Evolutionary conservation across 1,140 invertebrate species (phyloP).

Genomic region (Leptopilina clavipes): DNA sequence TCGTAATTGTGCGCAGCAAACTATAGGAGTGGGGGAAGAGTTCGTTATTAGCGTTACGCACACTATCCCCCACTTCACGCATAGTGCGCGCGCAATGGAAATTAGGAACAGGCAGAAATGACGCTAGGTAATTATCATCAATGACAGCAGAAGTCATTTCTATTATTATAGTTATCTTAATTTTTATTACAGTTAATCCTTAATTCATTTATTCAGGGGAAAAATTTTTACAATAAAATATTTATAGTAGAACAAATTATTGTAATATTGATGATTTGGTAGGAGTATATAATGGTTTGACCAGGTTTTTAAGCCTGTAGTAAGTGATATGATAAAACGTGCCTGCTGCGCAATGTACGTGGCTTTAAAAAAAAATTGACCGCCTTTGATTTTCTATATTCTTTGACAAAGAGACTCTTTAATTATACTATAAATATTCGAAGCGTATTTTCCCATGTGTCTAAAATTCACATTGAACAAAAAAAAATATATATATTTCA

Average conservation of each 20-base stretch:
- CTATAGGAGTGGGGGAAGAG: too few species aligned
- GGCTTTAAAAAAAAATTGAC: constrained; percentile 63
- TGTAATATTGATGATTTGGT: constrained; percentile 56
- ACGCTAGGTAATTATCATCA: too few species aligned
- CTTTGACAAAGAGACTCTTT: constrained; percentile 59
- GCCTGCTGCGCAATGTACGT: constrained; percentile 71
- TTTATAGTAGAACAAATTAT: constrained; percentile 48
- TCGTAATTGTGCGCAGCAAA: too few species aligned
- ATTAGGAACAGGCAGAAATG: too few species aligned
- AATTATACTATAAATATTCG: constrained; percentile 52
- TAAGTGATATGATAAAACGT: constrained; percentile 74
- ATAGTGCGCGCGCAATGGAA: too few species aligned
- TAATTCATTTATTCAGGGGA: constrained; percentile 10
- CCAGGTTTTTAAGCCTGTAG: constrained; percentile 69
- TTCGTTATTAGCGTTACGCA: too few species aligned
- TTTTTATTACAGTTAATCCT: not conserved
- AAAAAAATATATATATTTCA: constrained; percentile 41
- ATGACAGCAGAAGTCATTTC: too few species aligned
- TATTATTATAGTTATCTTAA: too few species aligned
- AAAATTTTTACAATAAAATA: constrained; percentile 35
- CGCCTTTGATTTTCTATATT: constrained; percentile 72
- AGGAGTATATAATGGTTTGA: constrained; percentile 58
- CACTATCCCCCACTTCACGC: too few species aligned
- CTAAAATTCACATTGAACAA: too few species aligned
- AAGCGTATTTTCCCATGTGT: constrained; percentile 44